These are phyloP conservation scores for Cliona cf. orientalis DNA, from an alignment of 37 sponge, comb jelly and placozoan genomes.

Conservation along the genomic window DNA sequence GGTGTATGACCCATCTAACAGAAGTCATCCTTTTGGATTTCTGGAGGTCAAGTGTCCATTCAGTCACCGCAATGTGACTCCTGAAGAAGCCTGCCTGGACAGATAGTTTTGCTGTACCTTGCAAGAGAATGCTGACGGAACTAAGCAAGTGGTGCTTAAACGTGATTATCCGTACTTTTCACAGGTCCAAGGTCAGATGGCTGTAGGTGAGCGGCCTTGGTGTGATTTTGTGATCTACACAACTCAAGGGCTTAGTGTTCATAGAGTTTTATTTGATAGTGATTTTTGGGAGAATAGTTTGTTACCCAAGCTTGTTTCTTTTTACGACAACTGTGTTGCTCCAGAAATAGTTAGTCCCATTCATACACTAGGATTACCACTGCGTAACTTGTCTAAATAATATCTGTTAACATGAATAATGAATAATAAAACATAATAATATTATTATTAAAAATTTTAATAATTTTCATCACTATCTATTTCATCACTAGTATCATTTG, in stretches of 20 bases:
- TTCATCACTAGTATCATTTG: no score
- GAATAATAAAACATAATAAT: no score
- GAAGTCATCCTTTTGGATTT: slow-evolving; percentile 52
- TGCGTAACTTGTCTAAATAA: slow-evolving; percentile 33
- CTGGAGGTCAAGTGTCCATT: slow-evolving; percentile 65
- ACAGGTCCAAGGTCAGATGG: slow-evolving; percentile 72
- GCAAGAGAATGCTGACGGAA: background rate
- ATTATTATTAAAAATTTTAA: no score
- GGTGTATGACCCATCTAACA: slow-evolving; percentile 55
- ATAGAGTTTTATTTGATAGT: slow-evolving; percentile 38
- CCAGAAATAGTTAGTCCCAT: slow-evolving; percentile 57
- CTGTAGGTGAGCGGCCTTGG: slow-evolving; percentile 48
- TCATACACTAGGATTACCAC: slow-evolving; percentile 38
- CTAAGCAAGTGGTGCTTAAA: slow-evolving; percentile 6
- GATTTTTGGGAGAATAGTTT: slow-evolving; percentile 24
- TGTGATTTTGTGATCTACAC: slow-evolving; percentile 67
- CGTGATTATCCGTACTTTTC: slow-evolving; percentile 29
- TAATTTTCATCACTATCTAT: no score
- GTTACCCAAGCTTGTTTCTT: slow-evolving; percentile 27
- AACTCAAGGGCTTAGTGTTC: slow-evolving; percentile 33
- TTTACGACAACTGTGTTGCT: slow-evolving; percentile 49
- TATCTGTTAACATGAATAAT: no score
- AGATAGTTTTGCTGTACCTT: slow-evolving; percentile 29
- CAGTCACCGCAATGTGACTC: slow-evolving; percentile 20
- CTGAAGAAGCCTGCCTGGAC: slow-evolving; percentile 25